These are phyloP conservation scores for Zootoca vivipara DNA, from an alignment of 2,113 vertebrate genomes.

Conservation along the genomic window DNA sequence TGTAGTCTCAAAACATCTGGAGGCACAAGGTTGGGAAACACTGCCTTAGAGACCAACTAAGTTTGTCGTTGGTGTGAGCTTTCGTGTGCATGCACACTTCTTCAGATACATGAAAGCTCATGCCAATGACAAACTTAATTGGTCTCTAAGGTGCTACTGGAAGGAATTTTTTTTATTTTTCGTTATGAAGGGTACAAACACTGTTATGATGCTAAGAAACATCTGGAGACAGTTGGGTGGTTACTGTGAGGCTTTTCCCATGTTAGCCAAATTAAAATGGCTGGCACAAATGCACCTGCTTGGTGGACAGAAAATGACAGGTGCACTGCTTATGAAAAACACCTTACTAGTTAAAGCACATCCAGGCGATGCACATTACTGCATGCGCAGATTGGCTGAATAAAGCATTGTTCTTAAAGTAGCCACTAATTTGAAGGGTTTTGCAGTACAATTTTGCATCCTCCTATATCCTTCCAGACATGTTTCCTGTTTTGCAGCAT, in stretches of 20 bases:
- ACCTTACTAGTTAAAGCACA: neutral
- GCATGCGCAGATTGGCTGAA: neutral
- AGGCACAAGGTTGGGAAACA: too few species aligned
- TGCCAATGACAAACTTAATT: too few species aligned
- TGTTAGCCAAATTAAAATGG: neutral
- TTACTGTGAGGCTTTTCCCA: neutral
- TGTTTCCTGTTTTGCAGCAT: neutral
- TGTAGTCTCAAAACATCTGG: too few species aligned
- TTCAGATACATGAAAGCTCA: too few species aligned
- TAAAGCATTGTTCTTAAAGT: neutral
- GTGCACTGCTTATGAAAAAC: neutral
- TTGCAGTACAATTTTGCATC: neutral
- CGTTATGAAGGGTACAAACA: too few species aligned
- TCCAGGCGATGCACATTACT: neutral
- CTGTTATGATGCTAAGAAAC: neutral
- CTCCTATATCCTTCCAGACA: neutral
- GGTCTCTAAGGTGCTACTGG: too few species aligned
- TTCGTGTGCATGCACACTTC: too few species aligned
- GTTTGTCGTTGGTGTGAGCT: too few species aligned
- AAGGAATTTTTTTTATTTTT: too few species aligned
- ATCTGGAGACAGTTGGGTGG: neutral
- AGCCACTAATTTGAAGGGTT: neutral
- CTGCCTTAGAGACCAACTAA: too few species aligned
- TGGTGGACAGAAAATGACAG: conserved; percentile 1
- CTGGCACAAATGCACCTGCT: conserved; percentile 18